Conservation (phyloP, 2,797 vertebrate species). For the Enteromius fasciolatus region DNA sequence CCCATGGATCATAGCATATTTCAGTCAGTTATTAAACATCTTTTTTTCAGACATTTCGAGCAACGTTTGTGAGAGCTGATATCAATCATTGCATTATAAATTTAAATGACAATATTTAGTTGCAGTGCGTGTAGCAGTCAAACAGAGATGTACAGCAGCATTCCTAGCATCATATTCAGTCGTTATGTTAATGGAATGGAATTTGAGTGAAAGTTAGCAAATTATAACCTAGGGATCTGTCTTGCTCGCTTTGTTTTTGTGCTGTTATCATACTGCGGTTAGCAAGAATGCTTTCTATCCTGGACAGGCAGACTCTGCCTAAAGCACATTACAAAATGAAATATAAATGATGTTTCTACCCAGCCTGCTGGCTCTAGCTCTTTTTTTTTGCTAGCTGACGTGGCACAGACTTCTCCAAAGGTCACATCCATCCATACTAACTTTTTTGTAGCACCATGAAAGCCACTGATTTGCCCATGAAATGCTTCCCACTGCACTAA, state of each 20-base stretch:
- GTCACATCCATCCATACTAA: constrained; percentile 24
- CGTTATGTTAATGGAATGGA: not conserved
- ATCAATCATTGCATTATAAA: not conserved
- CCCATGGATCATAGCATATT: not conserved
- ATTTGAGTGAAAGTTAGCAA: constrained; percentile 14
- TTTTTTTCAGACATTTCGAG: constrained; percentile 28
- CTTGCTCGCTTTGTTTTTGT: not conserved
- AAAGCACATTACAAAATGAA: constrained; percentile 55
- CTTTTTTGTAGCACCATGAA: constrained; percentile 5
- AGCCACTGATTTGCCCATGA: constrained; percentile 13
- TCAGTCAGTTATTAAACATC: constrained; percentile 14
- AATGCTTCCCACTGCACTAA: not conserved
- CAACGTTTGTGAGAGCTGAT: not conserved
- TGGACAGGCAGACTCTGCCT: constrained; percentile 42
- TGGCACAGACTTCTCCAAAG: constrained; percentile 38
- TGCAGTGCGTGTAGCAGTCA: not conserved
- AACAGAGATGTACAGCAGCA: constrained; percentile 3
- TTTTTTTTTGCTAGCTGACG: constrained; percentile 37
- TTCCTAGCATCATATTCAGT: not conserved
- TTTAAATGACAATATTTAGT: not conserved
- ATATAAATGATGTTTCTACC: constrained; percentile 55
- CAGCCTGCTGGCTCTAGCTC: constrained; percentile 30
- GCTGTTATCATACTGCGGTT: constrained; percentile 16
- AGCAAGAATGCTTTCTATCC: constrained; percentile 2
- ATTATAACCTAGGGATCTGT: constrained; percentile 6